Percentiles rank a stretch among this genome's conserved stretches.
phyloP scores from a whole-genome alignment of 2,113 vertebrate genomes.

The Melanostigma gelatinosum region DNA sequence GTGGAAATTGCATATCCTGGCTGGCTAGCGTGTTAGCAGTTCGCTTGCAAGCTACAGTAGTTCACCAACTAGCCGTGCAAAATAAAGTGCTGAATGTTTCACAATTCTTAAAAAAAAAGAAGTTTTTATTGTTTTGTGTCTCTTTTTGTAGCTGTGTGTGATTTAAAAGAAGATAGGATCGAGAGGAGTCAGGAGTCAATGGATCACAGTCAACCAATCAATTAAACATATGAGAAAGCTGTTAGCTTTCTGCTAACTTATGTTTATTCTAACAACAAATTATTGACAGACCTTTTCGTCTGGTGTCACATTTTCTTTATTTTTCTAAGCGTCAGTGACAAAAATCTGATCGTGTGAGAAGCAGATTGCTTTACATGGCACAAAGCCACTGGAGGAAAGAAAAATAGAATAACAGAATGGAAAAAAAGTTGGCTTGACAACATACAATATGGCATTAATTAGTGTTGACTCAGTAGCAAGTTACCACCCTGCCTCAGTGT shows the following conservation, averaged over 20 bases:
- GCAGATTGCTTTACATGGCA: constrained; percentile 10
- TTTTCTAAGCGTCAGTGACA: constrained; percentile 22
- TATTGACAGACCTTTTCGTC: constrained; percentile 26
- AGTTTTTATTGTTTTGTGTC: background rate
- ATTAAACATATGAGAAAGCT: background rate
- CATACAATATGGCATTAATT: constrained; percentile 76
- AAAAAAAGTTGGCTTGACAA: constrained; percentile 65
- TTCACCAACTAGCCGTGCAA: background rate
- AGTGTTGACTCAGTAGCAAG: constrained; percentile 69
- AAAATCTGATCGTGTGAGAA: constrained; percentile 19
- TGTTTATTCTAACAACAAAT: constrained; percentile 28
- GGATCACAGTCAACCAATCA: constrained; percentile 1
- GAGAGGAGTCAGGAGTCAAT: background rate
- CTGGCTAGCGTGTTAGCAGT: background rate
- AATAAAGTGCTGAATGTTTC: background rate
- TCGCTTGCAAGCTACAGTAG: background rate
- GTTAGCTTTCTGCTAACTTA: constrained; percentile 5
- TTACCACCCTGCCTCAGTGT: constrained; percentile 69
- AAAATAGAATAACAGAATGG: constrained; percentile 24
- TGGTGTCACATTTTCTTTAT: constrained; percentile 17
- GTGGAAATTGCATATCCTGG: background rate
- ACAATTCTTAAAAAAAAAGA: background rate
- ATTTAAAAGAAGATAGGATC: background rate
- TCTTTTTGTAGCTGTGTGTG: background rate
- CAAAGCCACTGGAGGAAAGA: constrained; percentile 19